A percentile compares a stretch with the other conserved stretches of the same genome.
Evolutionary conservation across 2,113 vertebrate genomes (phyloP).

Genomic region (Ranitomeya imitator): DNA sequence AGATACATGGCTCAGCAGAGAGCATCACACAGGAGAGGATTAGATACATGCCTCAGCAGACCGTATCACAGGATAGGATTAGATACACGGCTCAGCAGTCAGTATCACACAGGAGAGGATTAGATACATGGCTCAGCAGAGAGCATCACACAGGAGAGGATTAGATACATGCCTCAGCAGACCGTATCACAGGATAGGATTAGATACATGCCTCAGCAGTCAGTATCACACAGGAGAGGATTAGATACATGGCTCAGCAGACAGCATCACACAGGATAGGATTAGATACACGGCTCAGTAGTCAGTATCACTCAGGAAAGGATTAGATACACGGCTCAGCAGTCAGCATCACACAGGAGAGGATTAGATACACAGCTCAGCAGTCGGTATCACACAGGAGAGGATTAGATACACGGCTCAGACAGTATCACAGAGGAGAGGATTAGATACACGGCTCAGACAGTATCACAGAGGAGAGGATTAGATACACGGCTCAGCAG

Average conservation of each 20-base stretch:
- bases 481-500: too few species aligned
- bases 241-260: too few species aligned
- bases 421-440: not conserved
- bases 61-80: not conserved
- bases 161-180: not conserved
- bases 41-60: too few species aligned
- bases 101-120: not conserved
- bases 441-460: not conserved
- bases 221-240: too few species aligned
- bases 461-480: too few species aligned
- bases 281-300: not conserved
- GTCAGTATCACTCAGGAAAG: not conserved
- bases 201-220: not conserved
- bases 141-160: not conserved
- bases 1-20: not conserved
- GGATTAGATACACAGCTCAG: not conserved
- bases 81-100: too few species aligned
- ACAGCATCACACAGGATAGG: not conserved
- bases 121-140: not conserved
- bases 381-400: not conserved
- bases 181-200: not conserved
- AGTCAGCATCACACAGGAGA: too few species aligned
- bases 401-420: constrained; percentile 1
- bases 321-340: too few species aligned
- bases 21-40: not conserved